Conservation (phyloP, 2,888 invertebrate species). For the Plusia festucae region DNA sequence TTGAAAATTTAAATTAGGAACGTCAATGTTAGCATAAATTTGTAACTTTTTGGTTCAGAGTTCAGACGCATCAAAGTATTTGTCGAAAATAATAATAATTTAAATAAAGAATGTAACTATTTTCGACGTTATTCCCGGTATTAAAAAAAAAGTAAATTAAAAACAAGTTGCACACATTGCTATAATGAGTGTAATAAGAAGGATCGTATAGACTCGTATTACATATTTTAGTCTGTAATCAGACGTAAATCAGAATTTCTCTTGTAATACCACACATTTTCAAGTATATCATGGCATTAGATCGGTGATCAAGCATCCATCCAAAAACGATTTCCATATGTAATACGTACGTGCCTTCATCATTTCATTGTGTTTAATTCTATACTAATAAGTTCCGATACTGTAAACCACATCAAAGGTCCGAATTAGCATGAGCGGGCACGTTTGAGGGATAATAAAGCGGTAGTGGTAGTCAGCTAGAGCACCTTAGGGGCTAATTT, state of each 20-base stretch:
- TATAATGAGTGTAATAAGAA: neutral
- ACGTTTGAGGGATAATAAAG: conserved; percentile 86
- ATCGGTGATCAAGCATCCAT: conserved; percentile 34
- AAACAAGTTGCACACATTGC: neutral
- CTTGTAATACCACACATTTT: conserved; percentile 40
- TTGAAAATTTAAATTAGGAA: conserved; percentile 7
- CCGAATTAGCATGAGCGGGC: conserved; percentile 85
- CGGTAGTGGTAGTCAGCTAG: conserved; percentile 80
- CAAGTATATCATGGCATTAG: conserved; percentile 35
- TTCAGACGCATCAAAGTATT: neutral
- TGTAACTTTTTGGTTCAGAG: conserved; percentile 1
- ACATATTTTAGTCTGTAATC: conserved; percentile 7
- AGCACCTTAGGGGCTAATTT: conserved; percentile 88
- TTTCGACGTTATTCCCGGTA: neutral
- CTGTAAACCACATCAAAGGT: conserved; percentile 84
- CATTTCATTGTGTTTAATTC: conserved; percentile 58
- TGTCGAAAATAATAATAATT: neutral
- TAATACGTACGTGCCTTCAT: conserved; percentile 53
- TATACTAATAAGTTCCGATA: conserved; percentile 67
- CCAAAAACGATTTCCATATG: conserved; percentile 51
- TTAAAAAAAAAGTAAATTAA: neutral
- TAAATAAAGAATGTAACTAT: neutral
- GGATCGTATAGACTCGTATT: neutral
- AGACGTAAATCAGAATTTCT: conserved; percentile 4
- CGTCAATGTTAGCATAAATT: conserved; percentile 8